Evolutionary conservation across 2,113 vertebrate species (phyloP).

Genomic region (Myrmophylax atrothorax): DNA sequence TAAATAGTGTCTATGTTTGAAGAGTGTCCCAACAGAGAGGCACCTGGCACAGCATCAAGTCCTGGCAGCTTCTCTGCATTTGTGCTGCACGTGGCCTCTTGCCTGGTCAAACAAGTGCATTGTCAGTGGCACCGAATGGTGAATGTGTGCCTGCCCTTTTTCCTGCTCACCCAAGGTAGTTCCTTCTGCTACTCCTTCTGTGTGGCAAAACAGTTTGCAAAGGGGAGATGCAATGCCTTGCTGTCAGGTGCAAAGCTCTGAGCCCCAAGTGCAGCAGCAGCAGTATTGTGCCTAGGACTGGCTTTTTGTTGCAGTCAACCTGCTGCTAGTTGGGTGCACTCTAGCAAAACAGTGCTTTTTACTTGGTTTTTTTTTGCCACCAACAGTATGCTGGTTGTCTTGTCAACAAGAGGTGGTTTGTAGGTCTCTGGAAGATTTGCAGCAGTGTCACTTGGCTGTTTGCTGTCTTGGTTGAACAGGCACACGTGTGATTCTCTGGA

Average conservation of each 20-base stretch:
- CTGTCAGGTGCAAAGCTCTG: background rate
- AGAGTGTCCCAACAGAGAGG: background rate
- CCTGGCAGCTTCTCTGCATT: background rate
- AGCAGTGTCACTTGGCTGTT: background rate
- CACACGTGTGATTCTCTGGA: fast-evolving
- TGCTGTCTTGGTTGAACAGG: background rate
- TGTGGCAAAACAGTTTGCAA: background rate
- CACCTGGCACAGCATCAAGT: background rate
- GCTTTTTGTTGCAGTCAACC: background rate
- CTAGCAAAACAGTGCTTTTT: background rate
- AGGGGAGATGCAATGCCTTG: background rate
- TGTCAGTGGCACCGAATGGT: fast-evolving
- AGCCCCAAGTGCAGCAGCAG: background rate
- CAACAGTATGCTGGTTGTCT: fast-evolving
- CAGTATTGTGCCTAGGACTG: fast-evolving
- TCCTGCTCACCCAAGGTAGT: background rate
- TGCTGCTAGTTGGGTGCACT: background rate
- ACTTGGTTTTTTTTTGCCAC: background rate
- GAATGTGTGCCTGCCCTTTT: fast-evolving
- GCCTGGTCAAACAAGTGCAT: background rate
- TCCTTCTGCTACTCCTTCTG: background rate
- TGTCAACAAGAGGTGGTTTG: background rate
- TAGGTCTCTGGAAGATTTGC: background rate
- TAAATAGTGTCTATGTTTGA: background rate
- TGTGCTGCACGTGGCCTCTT: background rate